A percentile compares a stretch with the other conserved stretches of the same genome.
Conservation (phyloP, 2,113 vertebrate genomes). For the Hippocampus guttulatus region DNA sequence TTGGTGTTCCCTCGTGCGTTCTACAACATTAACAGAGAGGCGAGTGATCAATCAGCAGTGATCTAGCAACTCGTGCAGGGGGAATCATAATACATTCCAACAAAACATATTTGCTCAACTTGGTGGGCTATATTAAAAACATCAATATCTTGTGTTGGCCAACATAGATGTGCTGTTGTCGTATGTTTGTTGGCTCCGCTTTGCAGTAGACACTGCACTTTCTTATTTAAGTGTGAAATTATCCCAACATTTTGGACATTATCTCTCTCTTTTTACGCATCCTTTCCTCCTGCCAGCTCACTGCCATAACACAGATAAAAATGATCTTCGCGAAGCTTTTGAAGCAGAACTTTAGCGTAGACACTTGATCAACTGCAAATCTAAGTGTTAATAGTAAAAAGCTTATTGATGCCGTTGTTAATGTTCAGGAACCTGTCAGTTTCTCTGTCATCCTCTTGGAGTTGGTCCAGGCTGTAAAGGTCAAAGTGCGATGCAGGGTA, state of each 20-base stretch:
- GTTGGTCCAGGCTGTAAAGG: conserved; percentile 78
- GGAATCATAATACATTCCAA: too few species aligned
- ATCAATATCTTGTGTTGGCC: too few species aligned
- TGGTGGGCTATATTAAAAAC: too few species aligned
- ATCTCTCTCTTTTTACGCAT: too few species aligned
- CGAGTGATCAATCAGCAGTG: neutral
- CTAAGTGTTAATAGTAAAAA: neutral
- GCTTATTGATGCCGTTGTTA: neutral
- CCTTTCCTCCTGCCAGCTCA: too few species aligned
- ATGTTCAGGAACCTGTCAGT: conserved; percentile 78
- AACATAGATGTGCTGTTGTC: too few species aligned
- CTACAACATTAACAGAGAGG: conserved; percentile 27
- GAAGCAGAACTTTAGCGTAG: neutral
- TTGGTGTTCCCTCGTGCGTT: conserved; percentile 66
- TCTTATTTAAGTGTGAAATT: too few species aligned
- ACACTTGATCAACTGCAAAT: neutral
- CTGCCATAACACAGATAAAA: neutral
- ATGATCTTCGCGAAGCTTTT: neutral
- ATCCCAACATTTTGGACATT: too few species aligned
- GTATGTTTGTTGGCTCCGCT: too few species aligned
- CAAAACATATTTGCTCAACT: too few species aligned
- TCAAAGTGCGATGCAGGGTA: conserved; percentile 80
- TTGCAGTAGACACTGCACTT: too few species aligned
- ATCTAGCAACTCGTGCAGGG: too few species aligned
- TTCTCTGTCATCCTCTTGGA: conserved; percentile 89